These are phyloP conservation scores for Podarcis siculus DNA, from an alignment of 2,797 vertebrate genomes.

Conservation along the genomic window DNA sequence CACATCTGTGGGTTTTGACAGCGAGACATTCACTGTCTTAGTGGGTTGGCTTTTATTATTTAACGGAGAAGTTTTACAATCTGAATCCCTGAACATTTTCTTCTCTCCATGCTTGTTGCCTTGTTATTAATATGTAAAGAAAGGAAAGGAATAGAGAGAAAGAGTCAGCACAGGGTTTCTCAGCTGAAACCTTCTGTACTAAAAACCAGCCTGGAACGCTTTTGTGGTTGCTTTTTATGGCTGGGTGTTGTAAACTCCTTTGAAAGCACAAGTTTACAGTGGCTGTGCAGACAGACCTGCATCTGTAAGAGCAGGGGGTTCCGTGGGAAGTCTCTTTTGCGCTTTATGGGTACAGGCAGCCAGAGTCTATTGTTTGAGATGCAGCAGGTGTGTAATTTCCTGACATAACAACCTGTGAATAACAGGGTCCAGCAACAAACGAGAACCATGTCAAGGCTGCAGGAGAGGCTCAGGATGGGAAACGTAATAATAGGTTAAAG, in stretches of 20 bases:
- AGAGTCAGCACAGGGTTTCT: not conserved
- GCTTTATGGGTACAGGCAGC: not conserved
- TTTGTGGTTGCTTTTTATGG: constrained; percentile 11
- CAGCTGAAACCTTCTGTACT: not conserved
- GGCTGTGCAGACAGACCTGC: constrained; percentile 5
- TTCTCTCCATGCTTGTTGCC: not conserved
- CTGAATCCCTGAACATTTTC: not conserved
- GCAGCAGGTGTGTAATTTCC: constrained; percentile 7
- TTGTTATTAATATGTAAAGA: not conserved
- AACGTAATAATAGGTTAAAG: too few relatives aligned
- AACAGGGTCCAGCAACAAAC: not conserved
- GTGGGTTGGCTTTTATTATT: not conserved
- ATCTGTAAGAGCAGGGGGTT: not conserved
- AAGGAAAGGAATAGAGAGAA: not conserved
- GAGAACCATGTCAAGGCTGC: not conserved
- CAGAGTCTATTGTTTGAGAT: not conserved
- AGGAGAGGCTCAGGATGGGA: not conserved
- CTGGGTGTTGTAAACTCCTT: not conserved
- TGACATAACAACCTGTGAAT: constrained; percentile 2
- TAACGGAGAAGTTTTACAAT: not conserved
- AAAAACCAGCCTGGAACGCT: not conserved
- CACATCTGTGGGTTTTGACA: not conserved
- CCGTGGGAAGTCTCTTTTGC: not conserved
- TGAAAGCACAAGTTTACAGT: constrained; percentile 20
- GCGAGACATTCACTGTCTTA: not conserved